Evolutionary conservation across 2,888 invertebrate genomes (phyloP).

Genomic region (Choreutis nemorana): DNA sequence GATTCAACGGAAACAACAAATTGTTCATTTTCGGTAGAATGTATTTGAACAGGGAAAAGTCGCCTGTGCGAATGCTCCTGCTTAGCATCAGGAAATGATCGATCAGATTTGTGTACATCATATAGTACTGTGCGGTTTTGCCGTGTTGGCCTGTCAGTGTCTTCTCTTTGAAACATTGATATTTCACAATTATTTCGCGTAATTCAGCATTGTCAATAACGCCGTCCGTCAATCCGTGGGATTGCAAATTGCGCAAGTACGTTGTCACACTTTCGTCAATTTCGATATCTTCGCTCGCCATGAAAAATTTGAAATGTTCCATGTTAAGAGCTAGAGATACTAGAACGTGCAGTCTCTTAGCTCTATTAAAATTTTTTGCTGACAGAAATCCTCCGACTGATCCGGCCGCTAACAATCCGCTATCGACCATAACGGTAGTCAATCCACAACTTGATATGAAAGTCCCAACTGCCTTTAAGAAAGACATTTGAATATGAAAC

Average conservation of each 20-base stretch:
- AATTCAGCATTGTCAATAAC: no score
- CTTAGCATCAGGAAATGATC: slow-evolving; percentile 2
- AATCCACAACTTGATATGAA: slow-evolving; percentile 18
- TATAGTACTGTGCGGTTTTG: slow-evolving; percentile 10
- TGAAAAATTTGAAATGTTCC: slow-evolving; percentile 11
- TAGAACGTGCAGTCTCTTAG: slow-evolving; percentile 14
- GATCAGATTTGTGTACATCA: slow-evolving; percentile 8
- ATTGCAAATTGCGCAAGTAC: slow-evolving; percentile 6
- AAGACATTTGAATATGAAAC: slow-evolving; percentile 18
- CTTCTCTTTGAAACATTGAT: slow-evolving; percentile 6
- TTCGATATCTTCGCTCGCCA: no score
- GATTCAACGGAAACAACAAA: slow-evolving; percentile 13
- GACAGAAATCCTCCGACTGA: slow-evolving; percentile 19
- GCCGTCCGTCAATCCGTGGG: no score
- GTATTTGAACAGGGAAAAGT: slow-evolving; percentile 8
- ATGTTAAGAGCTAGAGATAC: slow-evolving; percentile 9
- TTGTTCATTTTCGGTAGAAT: slow-evolving; percentile 11
- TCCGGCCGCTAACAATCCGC: slow-evolving; percentile 16
- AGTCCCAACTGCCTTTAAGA: slow-evolving; percentile 20
- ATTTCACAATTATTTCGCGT: slow-evolving; percentile 5
- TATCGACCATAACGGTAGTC: slow-evolving; percentile 14
- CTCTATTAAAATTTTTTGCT: slow-evolving; percentile 21
- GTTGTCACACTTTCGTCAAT: slow-evolving; percentile 5
- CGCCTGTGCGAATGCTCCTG: slow-evolving; percentile 10
- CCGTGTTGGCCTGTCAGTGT: slow-evolving; percentile 9